Evolutionary conservation across 2,888 invertebrate species (phyloP).

Genomic region (Chaetogeoica ovagalla): DNA sequence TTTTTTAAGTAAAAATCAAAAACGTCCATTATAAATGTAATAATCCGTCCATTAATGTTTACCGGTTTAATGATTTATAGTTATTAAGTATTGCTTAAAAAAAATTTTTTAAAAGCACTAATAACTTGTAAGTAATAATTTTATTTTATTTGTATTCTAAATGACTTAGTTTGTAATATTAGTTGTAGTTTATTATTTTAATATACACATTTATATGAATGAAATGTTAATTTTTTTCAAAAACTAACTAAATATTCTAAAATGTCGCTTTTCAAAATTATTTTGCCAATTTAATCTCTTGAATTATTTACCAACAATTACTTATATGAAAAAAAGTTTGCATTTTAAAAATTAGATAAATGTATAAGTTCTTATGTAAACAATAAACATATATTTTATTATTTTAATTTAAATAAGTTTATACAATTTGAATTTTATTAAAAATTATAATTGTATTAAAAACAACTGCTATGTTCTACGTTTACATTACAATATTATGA

Average conservation of each 20-base stretch:
- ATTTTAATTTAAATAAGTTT: neutral
- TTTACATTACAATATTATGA: neutral
- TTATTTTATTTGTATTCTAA: neutral
- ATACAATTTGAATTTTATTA: too few species aligned
- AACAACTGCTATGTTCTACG: neutral
- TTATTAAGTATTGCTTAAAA: neutral
- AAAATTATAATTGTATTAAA: neutral
- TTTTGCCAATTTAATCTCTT: neutral
- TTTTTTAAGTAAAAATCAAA: neutral
- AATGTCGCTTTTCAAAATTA: neutral
- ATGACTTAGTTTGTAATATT: neutral
- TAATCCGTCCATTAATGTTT: conserved; percentile 23
- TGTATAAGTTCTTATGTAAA: too few species aligned
- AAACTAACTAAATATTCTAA: neutral
- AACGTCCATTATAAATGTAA: conserved; percentile 14
- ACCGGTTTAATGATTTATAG: neutral
- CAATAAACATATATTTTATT: too few species aligned
- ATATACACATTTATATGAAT: neutral
- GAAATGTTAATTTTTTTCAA: neutral
- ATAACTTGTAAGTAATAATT: neutral
- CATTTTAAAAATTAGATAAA: too few species aligned
- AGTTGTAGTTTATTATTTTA: neutral
- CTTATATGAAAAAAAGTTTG: neutral
- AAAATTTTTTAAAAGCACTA: too few species aligned
- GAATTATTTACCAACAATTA: neutral